These are phyloP conservation scores for Drosophila punjabiensis DNA, from an alignment of 1,140 invertebrate genomes.

Conservation along the genomic window DNA sequence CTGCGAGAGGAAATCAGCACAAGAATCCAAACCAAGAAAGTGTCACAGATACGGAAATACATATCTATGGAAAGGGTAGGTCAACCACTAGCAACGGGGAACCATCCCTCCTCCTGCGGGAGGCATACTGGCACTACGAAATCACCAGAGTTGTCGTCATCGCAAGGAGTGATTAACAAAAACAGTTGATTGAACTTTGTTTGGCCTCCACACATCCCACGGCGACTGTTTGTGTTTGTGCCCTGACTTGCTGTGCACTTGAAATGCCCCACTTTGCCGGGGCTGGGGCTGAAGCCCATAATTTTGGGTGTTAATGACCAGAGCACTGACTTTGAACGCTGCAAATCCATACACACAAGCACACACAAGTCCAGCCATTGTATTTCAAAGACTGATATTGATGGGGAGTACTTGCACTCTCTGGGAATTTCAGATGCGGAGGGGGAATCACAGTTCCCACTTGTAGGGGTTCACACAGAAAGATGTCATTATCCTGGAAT, in stretches of 20 bases:
- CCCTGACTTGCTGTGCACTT: slow-evolving; percentile 24
- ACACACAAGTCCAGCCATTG: slow-evolving; percentile 29
- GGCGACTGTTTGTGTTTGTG: slow-evolving; percentile 19
- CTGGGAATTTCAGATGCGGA: slow-evolving; percentile 12
- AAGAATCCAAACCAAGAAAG: slow-evolving; percentile 25
- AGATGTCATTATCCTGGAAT: neutral
- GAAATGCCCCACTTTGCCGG: slow-evolving; percentile 35
- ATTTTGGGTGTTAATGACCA: slow-evolving; percentile 66
- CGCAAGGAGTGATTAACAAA: slow-evolving; percentile 54
- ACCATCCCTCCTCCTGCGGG: slow-evolving; percentile 1
- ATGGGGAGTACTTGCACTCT: slow-evolving; percentile 5
- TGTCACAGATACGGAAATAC: slow-evolving; percentile 11
- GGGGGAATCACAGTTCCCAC: neutral
- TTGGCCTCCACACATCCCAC: slow-evolving; percentile 55
- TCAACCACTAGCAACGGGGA: slow-evolving; percentile 24
- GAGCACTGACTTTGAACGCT: slow-evolving; percentile 27
- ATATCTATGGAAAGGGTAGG: slow-evolving; percentile 10
- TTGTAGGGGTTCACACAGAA: neutral
- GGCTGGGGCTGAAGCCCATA: slow-evolving; percentile 36
- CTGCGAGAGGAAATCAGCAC: slow-evolving; percentile 16
- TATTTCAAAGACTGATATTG: slow-evolving; percentile 26
- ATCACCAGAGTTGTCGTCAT: slow-evolving; percentile 26
- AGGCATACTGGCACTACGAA: too few relatives aligned
- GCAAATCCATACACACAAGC: slow-evolving; percentile 8
- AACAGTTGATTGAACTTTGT: slow-evolving; percentile 66